Conservation (phyloP, 2,113 vertebrate genomes). For the Bubo bubo region DNA sequence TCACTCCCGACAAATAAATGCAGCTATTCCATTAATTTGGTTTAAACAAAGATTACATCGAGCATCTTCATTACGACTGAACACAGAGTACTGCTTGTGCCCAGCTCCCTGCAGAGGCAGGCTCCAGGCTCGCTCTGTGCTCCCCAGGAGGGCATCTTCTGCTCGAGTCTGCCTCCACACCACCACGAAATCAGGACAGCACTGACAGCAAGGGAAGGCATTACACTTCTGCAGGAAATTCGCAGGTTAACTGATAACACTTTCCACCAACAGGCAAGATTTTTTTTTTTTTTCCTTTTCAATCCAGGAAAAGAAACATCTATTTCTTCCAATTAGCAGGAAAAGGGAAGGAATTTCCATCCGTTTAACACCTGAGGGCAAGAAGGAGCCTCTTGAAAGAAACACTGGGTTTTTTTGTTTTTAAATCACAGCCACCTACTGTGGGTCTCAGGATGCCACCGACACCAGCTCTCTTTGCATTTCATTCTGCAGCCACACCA, state of each 20-base stretch:
- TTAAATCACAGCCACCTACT: not conserved
- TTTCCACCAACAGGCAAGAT: not conserved
- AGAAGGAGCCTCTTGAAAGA: not conserved
- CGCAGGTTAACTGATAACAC: not conserved
- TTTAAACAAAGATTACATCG: not conserved
- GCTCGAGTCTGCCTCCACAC: not conserved
- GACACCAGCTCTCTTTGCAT: not conserved
- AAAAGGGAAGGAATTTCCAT: constrained; percentile 29
- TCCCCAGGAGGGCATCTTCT: not conserved
- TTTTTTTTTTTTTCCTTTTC: not conserved
- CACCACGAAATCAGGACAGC: not conserved
- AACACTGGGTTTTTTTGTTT: not conserved
- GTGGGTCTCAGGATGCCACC: not conserved
- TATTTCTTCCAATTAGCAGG: constrained; percentile 5
- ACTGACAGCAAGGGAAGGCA: not conserved
- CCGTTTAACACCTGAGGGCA: not conserved
- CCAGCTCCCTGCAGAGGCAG: not conserved
- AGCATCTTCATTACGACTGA: not conserved
- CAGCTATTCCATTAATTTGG: not conserved
- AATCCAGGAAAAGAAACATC: not conserved
- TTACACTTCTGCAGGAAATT: not conserved
- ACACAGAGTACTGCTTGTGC: rapidly evolving
- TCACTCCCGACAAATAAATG: not conserved
- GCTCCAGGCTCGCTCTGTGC: not conserved
- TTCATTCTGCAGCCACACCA: not conserved